These are phyloP conservation scores for Drosophila setifemur DNA, from an alignment of 1,140 invertebrate species.

Conservation along the genomic window DNA sequence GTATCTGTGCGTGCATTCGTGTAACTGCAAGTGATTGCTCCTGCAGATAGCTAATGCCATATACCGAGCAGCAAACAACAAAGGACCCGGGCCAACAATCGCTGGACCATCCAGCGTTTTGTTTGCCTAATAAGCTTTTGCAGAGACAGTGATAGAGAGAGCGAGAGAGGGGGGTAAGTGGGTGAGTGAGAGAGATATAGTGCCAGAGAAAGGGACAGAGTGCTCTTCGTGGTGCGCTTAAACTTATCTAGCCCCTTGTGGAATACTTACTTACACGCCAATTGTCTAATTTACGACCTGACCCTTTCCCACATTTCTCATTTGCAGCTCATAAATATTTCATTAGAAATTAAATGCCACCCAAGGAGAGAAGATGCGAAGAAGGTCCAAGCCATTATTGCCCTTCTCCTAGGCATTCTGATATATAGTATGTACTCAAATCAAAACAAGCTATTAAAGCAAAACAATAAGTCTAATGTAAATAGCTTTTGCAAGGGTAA, in stretches of 20 bases:
- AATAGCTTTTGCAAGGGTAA: not conserved
- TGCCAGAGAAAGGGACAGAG: constrained; percentile 20
- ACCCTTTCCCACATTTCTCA: constrained; percentile 2
- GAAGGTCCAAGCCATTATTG: not conserved
- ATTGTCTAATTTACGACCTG: constrained; percentile 44
- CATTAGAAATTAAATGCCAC: constrained; percentile 3
- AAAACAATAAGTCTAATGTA: not conserved
- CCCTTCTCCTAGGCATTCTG: not conserved
- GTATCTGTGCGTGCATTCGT: constrained; percentile 43
- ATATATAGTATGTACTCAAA: not conserved
- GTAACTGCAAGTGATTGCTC: constrained; percentile 70
- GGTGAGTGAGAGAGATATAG: constrained; percentile 5
- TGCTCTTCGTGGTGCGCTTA: constrained; percentile 42
- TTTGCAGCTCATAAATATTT: constrained; percentile 22
- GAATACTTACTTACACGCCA: constrained; percentile 47
- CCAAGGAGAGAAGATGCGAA: not conserved
- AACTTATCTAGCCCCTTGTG: constrained; percentile 10
- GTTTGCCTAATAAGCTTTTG: constrained; percentile 57
- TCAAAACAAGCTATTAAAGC: not conserved
- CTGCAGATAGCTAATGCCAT: constrained; percentile 57
- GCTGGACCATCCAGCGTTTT: constrained; percentile 31
- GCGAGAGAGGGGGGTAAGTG: not conserved
- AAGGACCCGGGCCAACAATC: constrained; percentile 23
- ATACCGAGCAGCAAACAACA: constrained; percentile 45
- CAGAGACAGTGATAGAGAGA: not conserved